Evolutionary conservation across 2,113 vertebrate genomes (phyloP).

Genomic region (Pithys albifrons): DNA sequence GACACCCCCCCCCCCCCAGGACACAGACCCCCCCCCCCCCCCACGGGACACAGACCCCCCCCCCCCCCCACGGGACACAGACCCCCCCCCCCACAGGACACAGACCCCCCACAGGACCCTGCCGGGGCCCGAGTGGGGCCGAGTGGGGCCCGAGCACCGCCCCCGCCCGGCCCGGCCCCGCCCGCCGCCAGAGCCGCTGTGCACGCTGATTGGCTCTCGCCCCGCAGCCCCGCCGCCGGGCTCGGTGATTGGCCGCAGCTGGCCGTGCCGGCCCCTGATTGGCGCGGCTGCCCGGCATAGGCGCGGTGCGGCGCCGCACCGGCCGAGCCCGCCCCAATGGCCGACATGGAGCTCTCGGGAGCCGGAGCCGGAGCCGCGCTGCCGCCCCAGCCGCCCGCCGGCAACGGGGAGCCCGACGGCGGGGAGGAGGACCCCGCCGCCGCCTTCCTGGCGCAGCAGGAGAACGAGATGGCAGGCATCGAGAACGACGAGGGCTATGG

Average conservation of each 20-base stretch:
- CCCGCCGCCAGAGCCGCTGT: background rate
- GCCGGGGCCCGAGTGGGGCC: no score
- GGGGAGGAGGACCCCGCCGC: slow-evolving; percentile 90
- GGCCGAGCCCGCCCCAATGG: slow-evolving; percentile 59
- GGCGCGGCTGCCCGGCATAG: background rate
- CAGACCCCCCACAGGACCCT: no score
- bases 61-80: no score
- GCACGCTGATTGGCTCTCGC: background rate
- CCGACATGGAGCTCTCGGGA: slow-evolving; percentile 76
- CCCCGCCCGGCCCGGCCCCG: no score
- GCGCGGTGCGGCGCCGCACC: background rate
- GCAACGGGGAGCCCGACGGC: slow-evolving; percentile 72
- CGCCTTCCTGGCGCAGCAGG: slow-evolving; percentile 90
- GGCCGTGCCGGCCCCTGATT: background rate
- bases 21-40: no score
- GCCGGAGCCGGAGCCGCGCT: background rate
- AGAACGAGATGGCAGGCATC: slow-evolving; percentile 92
- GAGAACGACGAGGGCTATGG: slow-evolving; percentile 91
- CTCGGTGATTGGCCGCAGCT: background rate
- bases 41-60: no score
- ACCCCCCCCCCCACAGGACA: no score
- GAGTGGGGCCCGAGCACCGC: no score
- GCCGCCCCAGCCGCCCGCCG: slow-evolving; percentile 39
- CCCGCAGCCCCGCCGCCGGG: background rate
- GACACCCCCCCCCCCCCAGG: no score